Percentiles rank a stretch among this genome's conserved stretches.
Conservation (phyloP, 2,888 invertebrate species). For the Microlaimidae sp. region DNA sequence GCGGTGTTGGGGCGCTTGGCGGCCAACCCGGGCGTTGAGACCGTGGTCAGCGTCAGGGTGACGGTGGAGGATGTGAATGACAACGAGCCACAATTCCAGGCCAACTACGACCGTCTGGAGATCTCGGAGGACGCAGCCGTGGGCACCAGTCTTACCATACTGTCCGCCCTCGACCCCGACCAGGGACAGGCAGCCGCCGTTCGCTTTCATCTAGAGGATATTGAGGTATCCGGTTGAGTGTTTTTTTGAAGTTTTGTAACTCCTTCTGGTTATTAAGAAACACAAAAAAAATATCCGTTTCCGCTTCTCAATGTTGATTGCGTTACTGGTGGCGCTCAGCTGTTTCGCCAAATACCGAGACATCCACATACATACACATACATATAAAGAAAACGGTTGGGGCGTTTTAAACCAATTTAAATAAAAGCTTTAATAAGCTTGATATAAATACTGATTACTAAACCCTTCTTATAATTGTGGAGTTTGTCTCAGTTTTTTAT, state of each 20-base stretch:
- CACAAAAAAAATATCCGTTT: background rate
- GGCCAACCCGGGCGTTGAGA: background rate
- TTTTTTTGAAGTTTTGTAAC: background rate
- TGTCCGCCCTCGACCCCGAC: slow-evolving; percentile 27
- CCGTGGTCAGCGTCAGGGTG: slow-evolving; percentile 45
- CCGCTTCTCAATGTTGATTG: no score
- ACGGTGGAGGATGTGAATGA: slow-evolving; percentile 77
- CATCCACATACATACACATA: no score
- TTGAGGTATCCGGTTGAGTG: background rate
- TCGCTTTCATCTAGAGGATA: background rate
- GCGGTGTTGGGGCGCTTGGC: background rate
- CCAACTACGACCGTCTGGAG: background rate
- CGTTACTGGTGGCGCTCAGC: no score
- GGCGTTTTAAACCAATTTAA: no score
- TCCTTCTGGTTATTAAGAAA: background rate
- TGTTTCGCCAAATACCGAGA: no score
- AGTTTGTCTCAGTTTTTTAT: no score
- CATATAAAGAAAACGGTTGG: no score
- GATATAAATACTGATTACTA: no score
- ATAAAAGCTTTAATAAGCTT: no score
- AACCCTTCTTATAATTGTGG: no score
- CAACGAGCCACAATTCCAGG: slow-evolving; percentile 56
- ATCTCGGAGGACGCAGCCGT: slow-evolving; percentile 24
- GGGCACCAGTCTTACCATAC: slow-evolving; percentile 26
- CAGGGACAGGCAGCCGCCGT: slow-evolving; percentile 19